Conservation (phyloP, 2,888 invertebrate species). For the Campoplex capitator region DNA sequence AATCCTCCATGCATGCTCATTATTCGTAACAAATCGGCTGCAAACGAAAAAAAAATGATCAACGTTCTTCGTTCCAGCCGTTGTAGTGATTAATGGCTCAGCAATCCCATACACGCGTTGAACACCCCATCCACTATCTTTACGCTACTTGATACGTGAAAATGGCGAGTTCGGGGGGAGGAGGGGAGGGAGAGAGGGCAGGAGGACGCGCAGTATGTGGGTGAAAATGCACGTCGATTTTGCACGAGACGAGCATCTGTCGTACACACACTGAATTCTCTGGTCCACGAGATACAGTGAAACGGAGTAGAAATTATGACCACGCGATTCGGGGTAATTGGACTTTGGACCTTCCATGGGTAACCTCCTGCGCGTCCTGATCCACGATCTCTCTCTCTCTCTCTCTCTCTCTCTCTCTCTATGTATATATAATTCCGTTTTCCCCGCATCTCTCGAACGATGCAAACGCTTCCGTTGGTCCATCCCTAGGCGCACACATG, state of each 20-base stretch:
- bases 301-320: constrained; percentile 68
- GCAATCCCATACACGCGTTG: constrained; percentile 4
- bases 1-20: not conserved
- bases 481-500: constrained; percentile 31
- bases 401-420: not conserved
- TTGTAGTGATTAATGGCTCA: constrained; percentile 13
- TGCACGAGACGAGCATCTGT: constrained; percentile 36
- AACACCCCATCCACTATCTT: not conserved
- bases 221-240: not conserved
- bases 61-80: constrained; percentile 7
- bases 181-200: too few species aligned
- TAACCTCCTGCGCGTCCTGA: constrained; percentile 35
- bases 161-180: not conserved
- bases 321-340: constrained; percentile 68
- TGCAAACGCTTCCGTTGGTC: constrained; percentile 40
- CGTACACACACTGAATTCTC: constrained; percentile 12
- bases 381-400: not conserved
- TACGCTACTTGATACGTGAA: constrained; percentile 11
- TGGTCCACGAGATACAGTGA: constrained; percentile 43
- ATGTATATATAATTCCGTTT: constrained; percentile 7
- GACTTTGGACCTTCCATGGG: constrained; percentile 58
- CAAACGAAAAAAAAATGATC: not conserved
- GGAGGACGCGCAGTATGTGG: too few species aligned
- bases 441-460: constrained; percentile 36
- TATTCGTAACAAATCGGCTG: constrained; percentile 12